Conservation (phyloP, 2,888 invertebrate genomes). For the Erebia palarica region DNA sequence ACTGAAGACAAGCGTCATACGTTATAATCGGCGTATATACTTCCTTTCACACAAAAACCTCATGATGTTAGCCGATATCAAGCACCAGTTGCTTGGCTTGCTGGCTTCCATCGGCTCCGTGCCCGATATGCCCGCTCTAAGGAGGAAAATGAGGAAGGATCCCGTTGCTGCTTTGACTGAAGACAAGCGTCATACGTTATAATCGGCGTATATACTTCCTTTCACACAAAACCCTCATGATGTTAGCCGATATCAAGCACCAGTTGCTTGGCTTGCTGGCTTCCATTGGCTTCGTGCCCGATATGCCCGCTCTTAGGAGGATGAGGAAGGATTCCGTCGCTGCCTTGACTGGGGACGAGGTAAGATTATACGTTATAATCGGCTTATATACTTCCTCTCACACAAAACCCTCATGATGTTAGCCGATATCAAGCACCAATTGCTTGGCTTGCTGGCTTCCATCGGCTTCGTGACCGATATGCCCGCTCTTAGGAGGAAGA, state of each 20-base stretch:
- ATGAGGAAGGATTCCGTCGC: too few species aligned
- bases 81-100: constrained; percentile 89
- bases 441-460: constrained; percentile 87
- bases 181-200: too few species aligned
- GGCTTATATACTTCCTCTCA: constrained; percentile 93
- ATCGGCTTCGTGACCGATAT: constrained; percentile 91
- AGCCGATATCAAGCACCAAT: constrained; percentile 92
- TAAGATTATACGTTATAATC: too few species aligned
- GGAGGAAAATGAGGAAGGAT: constrained; percentile 82
- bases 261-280: too few species aligned
- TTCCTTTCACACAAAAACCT: constrained; percentile 92
- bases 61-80: constrained; percentile 92
- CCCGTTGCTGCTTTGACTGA: constrained; percentile 83
- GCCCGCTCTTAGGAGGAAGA: constrained; percentile 75
- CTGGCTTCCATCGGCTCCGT: constrained; percentile 91
- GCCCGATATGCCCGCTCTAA: constrained; percentile 83
- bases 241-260: too few species aligned
- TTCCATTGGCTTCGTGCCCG: too few species aligned
- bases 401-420: constrained; percentile 91
- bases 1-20: too few species aligned
- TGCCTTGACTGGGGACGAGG: too few species aligned
- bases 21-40: too few species aligned
- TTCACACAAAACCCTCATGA: too few species aligned
- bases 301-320: too few species aligned
- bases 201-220: too few species aligned